Base-by-base conservation (phyloP, 2,888 invertebrate genomes). In the Escarpia spicata region DNA sequence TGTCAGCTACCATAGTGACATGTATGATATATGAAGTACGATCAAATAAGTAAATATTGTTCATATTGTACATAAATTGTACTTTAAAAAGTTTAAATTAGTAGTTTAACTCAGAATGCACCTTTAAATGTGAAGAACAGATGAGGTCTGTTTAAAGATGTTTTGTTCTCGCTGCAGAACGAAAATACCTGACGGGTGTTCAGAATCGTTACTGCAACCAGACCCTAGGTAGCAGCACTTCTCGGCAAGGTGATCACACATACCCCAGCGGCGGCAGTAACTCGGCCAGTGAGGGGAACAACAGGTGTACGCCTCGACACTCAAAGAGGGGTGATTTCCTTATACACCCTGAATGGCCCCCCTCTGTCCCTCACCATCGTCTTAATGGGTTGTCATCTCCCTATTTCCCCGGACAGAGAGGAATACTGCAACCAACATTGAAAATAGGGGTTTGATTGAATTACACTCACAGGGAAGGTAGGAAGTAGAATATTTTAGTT, bases 341-440 rank as follows among this genome's bases (percentile, higher is more conserved):
- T 9, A 95, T 96, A 92, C 96, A 96, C 93, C 96, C 96, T 31
- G 95, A 95, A 92, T 96, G 96, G 95, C 95, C 96, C n/a, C 95
- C 96, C 15, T 94, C 94, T 31, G 94, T 96, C 37, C 94, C 94
- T n/a, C 96, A 96, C 93, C 96, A 96, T 93, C 93, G 94, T 44
- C 94, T 96, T 10, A 94, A 93, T 43, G 94, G 93, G 19, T 92
- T 94, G 43, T 91, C 92, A 19, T 91, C 92, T 43, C 91, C 93
- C 19, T 92, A 93, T 60, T 31, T 91, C 26, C 93, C 92, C 3
- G 75, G 75, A n/a, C 75, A 26, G 19, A 75, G 75, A 26, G 75
- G 75, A 75, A 75, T 75, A 75, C 19, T 75, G 75, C 75, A 75
- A 75, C 75, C 75, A 26, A 75, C 75, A n/a, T 26, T 75, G 26